Evolutionary conservation across 2,888 invertebrate species (phyloP).

Genomic region (Anarsia innoxiella): DNA sequence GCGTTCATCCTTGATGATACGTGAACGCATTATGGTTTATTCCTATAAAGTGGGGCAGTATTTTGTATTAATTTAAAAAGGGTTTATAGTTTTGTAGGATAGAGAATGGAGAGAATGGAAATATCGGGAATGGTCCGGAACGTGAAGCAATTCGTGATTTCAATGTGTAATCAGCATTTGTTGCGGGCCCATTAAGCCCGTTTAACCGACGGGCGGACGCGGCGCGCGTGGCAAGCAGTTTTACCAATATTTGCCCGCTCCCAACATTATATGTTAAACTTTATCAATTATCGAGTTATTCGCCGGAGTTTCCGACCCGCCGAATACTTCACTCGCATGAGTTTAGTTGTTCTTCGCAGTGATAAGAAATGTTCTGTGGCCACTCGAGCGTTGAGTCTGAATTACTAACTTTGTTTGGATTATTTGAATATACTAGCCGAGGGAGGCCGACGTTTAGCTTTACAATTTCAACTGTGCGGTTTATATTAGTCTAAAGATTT

Average conservation of each 20-base stretch:
- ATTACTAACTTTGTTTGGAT: constrained; percentile 26
- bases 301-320: constrained; percentile 42
- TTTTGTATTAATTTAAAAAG: too few species aligned
- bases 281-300: constrained; percentile 68
- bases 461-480: too few species aligned
- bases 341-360: constrained; percentile 31
- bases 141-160: constrained; percentile 33
- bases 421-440: too few species aligned
- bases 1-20: constrained; percentile 12
- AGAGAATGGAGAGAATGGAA: too few species aligned
- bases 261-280: constrained; percentile 45
- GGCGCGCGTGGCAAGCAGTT: constrained; percentile 37
- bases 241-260: constrained; percentile 50
- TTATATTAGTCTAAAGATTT: too few species aligned
- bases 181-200: constrained; percentile 39
- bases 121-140: neutral
- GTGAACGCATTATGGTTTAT: constrained; percentile 17
- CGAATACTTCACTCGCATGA: constrained; percentile 45
- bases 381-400: constrained; percentile 4
- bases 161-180: constrained; percentile 46
- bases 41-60: too few species aligned
- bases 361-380: constrained; percentile 31
- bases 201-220: constrained; percentile 26
- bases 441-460: too few species aligned
- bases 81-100: too few species aligned